A percentile compares a stretch with the other conserved stretches of the same genome.
These are phyloP conservation scores for Pentalonia nigronervosa DNA, from an alignment of 1,140 invertebrate species.

Conservation along the genomic window DNA sequence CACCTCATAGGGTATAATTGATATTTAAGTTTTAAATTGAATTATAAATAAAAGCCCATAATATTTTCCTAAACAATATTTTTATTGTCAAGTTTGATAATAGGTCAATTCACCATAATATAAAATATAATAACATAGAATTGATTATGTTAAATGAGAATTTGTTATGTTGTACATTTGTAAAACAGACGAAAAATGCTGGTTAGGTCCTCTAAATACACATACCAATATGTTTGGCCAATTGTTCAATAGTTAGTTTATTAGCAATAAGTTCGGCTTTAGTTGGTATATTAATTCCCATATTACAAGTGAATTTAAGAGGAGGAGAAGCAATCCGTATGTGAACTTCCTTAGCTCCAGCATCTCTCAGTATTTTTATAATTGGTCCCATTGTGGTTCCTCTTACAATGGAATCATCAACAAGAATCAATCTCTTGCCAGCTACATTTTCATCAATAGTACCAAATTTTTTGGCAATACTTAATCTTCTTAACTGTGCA, in stretches of 20 bases:
- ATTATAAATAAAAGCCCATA: background rate
- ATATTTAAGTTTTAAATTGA: background rate
- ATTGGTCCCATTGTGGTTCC: constrained; percentile 98
- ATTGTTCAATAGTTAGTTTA: constrained; percentile 77
- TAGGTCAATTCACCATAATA: background rate
- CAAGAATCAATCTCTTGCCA: constrained; percentile 86
- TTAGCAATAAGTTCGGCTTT: constrained; percentile 95
- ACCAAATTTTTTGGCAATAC: constrained; percentile 97
- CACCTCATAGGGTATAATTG: background rate
- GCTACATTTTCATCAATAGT: constrained; percentile 89
- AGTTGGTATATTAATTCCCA: constrained; percentile 99
- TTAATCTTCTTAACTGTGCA: constrained; percentile 85
- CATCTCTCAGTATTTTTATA: constrained; percentile 89
- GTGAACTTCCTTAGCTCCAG: constrained; percentile 93
- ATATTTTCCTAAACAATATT: too few species aligned
- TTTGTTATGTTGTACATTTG: background rate
- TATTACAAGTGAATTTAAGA: constrained; percentile 94
- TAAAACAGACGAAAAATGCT: too few species aligned
- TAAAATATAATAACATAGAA: background rate
- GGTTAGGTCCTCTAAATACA: constrained; percentile 58
- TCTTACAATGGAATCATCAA: constrained; percentile 97
- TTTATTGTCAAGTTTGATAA: background rate
- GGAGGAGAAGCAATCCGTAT: constrained; percentile 97
- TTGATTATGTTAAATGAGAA: too few species aligned
- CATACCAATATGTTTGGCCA: constrained; percentile 86